These are phyloP conservation scores for Charaxes varanes DNA, from an alignment of 1,140 invertebrate genomes.

Conservation along the genomic window DNA sequence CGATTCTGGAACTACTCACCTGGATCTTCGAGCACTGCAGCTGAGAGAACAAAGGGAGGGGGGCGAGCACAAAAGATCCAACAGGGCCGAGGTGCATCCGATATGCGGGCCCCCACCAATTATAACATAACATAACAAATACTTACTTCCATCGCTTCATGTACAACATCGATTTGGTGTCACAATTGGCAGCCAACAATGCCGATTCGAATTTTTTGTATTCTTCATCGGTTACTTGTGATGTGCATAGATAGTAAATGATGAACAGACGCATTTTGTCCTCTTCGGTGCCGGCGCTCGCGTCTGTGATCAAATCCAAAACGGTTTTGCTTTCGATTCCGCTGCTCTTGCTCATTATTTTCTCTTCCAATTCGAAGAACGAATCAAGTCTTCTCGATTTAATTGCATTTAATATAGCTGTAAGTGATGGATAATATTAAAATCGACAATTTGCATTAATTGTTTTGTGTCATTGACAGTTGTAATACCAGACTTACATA, in stretches of 20 bases:
- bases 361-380: slow-evolving; percentile 98
- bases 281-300: slow-evolving; percentile 88
- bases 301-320: slow-evolving; percentile 88
- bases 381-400: slow-evolving; percentile 94
- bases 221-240: slow-evolving; percentile 87
- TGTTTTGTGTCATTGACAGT: too few relatives aligned
- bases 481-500: too few relatives aligned
- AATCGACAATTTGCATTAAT: too few relatives aligned
- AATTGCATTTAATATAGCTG: slow-evolving; percentile 91
- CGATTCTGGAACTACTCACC: too few relatives aligned
- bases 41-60: too few relatives aligned
- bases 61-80: too few relatives aligned
- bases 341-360: slow-evolving; percentile 89
- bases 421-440: slow-evolving; percentile 23
- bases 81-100: too few relatives aligned
- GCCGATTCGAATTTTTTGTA: slow-evolving; percentile 87
- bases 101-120: too few relatives aligned
- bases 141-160: slow-evolving; percentile 92
- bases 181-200: slow-evolving; percentile 88
- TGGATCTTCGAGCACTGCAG: too few relatives aligned
- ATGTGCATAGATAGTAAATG: slow-evolving; percentile 92
- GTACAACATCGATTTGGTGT: slow-evolving; percentile 87
- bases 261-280: slow-evolving; percentile 97
- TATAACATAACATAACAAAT: slow-evolving; percentile 16
- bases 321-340: slow-evolving; percentile 83